Evolutionary conservation across 1,140 invertebrate genomes (phyloP).

Genomic region (Leptinotarsa undecemlineata): DNA sequence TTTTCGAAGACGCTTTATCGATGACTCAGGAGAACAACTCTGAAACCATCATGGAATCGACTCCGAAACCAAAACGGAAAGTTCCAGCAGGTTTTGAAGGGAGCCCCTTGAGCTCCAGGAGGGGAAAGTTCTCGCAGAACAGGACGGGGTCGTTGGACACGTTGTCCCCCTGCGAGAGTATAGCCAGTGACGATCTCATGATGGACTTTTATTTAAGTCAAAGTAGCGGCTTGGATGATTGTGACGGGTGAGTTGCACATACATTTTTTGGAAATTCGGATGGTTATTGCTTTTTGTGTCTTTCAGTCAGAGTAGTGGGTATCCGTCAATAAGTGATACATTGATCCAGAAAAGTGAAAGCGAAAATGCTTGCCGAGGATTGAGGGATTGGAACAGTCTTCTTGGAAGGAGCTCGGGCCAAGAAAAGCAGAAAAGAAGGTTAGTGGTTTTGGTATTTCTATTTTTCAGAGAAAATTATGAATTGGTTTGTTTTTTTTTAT

Average conservation of each 20-base stretch:
- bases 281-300: slow-evolving; percentile 11
- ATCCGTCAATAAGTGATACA: slow-evolving; percentile 38
- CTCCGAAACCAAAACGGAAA: slow-evolving; percentile 36
- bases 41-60: slow-evolving; percentile 45
- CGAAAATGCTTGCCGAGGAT: slow-evolving; percentile 17
- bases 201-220: slow-evolving; percentile 77
- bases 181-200: slow-evolving; percentile 82
- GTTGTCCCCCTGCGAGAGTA: slow-evolving; percentile 75
- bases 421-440: slow-evolving; percentile 21
- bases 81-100: slow-evolving; percentile 41
- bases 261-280: neutral
- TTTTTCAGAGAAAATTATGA: too few relatives aligned
- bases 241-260: slow-evolving; percentile 62
- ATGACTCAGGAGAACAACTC: slow-evolving; percentile 49
- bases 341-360: slow-evolving; percentile 18
- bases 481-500: too few relatives aligned
- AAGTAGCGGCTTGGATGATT: slow-evolving; percentile 70
- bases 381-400: slow-evolving; percentile 38
- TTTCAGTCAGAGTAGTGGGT: slow-evolving; percentile 36
- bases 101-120: slow-evolving; percentile 52
- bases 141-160: slow-evolving; percentile 63
- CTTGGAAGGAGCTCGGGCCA: slow-evolving; percentile 26
- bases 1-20: slow-evolving; percentile 68
- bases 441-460: neutral
- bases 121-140: slow-evolving; percentile 34